A percentile compares a stretch with the other conserved stretches of the same genome.
phyloP scores from a whole-genome alignment of 2,797 vertebrate species.

The Hafferia zeledoni region DNA sequence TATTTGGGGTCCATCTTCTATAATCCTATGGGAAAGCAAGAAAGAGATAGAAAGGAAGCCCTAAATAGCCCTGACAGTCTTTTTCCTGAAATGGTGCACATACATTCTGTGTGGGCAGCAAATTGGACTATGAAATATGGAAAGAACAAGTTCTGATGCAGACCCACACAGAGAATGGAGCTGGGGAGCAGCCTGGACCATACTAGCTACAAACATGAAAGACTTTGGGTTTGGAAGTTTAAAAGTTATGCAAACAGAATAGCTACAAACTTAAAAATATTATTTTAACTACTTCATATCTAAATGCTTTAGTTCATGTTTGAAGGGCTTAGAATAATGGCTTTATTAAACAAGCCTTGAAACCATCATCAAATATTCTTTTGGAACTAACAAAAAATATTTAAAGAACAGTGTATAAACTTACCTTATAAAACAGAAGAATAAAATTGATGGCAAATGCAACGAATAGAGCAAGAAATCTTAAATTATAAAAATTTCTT shows the following conservation, averaged over 20 bases:
- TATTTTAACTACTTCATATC: background rate
- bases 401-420: background rate
- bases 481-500: conserved; percentile 98
- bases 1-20: background rate
- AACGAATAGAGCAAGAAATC: conserved; percentile 96
- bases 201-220: too few relatives aligned
- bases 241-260: background rate
- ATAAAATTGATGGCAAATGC: conserved; percentile 99
- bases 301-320: background rate
- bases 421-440: conserved; percentile 99
- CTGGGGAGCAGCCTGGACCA: too few relatives aligned
- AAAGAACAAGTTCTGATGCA: too few relatives aligned
- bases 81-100: background rate
- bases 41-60: background rate
- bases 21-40: background rate
- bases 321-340: background rate
- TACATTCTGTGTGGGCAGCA: too few relatives aligned
- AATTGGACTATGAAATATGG: too few relatives aligned
- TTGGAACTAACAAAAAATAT: background rate
- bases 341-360: background rate
- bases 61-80: background rate
- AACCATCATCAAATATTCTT: background rate
- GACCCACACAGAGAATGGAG: too few relatives aligned
- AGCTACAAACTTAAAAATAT: background rate
- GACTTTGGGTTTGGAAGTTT: too few relatives aligned